A percentile compares a stretch with the other conserved stretches of the same genome.
Conservation (phyloP, 35 echinoderm and acorn worm genomes). For the Lytechinus variegatus region DNA sequence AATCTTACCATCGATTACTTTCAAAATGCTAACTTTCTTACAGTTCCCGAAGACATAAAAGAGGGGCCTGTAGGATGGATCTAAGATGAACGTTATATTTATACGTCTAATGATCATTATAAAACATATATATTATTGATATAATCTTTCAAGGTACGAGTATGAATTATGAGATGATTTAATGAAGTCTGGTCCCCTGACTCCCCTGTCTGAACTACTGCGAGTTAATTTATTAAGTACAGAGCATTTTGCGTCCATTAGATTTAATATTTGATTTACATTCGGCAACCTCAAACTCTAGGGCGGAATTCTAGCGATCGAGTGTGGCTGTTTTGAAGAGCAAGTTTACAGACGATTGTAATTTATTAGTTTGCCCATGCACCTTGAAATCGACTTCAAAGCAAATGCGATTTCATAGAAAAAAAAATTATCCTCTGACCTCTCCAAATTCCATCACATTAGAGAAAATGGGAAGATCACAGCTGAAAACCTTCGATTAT, state of each 20-base stretch:
- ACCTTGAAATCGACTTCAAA: background rate
- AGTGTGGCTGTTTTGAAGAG: background rate
- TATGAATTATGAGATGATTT: background rate
- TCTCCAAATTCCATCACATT: background rate
- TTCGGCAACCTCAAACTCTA: slow-evolving; percentile 7
- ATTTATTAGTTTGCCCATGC: background rate
- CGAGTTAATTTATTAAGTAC: slow-evolving; percentile 27
- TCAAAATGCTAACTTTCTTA: no score
- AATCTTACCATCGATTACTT: no score
- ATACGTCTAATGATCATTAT: no score
- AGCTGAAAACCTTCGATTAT: background rate
- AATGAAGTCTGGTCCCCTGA: background rate
- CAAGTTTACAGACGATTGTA: slow-evolving; percentile 3
- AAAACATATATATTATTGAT: background rate
- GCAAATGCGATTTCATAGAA: background rate
- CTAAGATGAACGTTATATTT: no score
- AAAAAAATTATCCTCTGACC: background rate
- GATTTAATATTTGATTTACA: slow-evolving; percentile 25
- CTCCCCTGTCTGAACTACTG: background rate
- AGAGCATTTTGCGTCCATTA: slow-evolving; percentile 23
- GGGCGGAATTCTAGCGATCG: slow-evolving; percentile 8
- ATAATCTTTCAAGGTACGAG: background rate
- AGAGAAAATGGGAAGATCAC: background rate
- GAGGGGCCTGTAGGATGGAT: no score
- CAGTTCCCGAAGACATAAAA: no score